Conservation (phyloP, 2,888 invertebrate genomes). For the Scaptomyza reducta region DNA sequence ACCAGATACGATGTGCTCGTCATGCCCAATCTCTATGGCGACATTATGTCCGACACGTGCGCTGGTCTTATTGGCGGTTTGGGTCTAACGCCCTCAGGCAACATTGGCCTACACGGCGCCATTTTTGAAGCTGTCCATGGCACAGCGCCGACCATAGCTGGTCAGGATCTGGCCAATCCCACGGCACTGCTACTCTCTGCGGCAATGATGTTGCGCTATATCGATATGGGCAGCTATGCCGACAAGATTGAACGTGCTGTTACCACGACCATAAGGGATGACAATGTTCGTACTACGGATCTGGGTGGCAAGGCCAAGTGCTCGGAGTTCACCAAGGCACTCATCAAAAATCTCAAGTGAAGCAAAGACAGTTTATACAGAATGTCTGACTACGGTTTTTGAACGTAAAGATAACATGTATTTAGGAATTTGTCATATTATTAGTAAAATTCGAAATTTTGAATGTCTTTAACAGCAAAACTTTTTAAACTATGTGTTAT, state of each 20-base stretch:
- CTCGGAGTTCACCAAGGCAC: constrained; percentile 95
- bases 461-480: neutral
- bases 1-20: constrained; percentile 96
- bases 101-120: constrained; percentile 98
- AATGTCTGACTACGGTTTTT: too few relatives aligned
- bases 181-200: constrained; percentile 97
- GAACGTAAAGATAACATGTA: neutral
- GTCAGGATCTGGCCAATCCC: constrained; percentile 98
- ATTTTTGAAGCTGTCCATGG: constrained; percentile 99
- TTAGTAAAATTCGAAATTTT: neutral
- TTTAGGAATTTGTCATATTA: neutral
- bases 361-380: neutral
- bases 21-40: constrained; percentile 99
- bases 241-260: constrained; percentile 92
- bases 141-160: constrained; percentile 98
- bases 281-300: constrained; percentile 94
- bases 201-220: constrained; percentile 98
- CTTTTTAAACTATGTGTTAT: too few relatives aligned
- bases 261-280: constrained; percentile 92
- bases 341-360: constrained; percentile 57
- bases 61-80: constrained; percentile 98
- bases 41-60: constrained; percentile 99
- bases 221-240: constrained; percentile 91
- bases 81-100: constrained; percentile 98
- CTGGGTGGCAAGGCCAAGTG: constrained; percentile 97